A percentile compares a stretch with the other conserved stretches of the same genome.
Conservation (phyloP, 2,888 invertebrate species). For the Hydrotaea cyrtoneurina region DNA sequence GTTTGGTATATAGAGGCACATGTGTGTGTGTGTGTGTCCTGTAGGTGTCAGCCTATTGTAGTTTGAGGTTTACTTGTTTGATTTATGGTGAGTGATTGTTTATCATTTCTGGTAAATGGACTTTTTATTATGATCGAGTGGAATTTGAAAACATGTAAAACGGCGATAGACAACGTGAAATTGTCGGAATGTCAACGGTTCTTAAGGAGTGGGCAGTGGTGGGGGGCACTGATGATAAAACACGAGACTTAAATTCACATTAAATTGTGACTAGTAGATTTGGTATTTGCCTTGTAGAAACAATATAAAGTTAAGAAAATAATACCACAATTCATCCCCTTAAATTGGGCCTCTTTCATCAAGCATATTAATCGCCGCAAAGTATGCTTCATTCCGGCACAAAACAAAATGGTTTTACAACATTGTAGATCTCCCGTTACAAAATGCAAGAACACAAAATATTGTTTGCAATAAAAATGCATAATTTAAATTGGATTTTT, state of each 20-base stretch:
- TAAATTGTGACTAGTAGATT: no score
- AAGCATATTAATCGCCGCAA: constrained; percentile 6
- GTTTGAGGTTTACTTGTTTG: constrained; percentile 51
- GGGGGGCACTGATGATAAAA: no score
- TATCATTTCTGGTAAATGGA: constrained; percentile 31
- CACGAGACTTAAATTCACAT: no score
- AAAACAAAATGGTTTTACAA: neutral
- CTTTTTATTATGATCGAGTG: constrained; percentile 34
- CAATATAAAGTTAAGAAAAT: no score
- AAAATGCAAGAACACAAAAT: neutral
- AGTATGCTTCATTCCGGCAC: constrained; percentile 31
- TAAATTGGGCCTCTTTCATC: constrained; percentile 17
- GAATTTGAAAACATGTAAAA: constrained; percentile 1
- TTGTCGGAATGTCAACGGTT: neutral
- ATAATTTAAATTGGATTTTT: constrained; percentile 62
- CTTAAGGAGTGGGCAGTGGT: no score
- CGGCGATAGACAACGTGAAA: constrained; percentile 12
- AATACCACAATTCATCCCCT: no score
- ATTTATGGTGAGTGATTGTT: constrained; percentile 52
- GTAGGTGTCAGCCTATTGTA: constrained; percentile 52
- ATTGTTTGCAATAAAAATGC: constrained; percentile 42
- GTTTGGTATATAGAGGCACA: no score
- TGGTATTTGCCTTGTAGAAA: no score
- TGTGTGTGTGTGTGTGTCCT: neutral
- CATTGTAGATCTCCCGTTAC: no score